These are phyloP conservation scores for Pollachius pollachius DNA, from an alignment of 2,113 vertebrate genomes.

Conservation along the genomic window DNA sequence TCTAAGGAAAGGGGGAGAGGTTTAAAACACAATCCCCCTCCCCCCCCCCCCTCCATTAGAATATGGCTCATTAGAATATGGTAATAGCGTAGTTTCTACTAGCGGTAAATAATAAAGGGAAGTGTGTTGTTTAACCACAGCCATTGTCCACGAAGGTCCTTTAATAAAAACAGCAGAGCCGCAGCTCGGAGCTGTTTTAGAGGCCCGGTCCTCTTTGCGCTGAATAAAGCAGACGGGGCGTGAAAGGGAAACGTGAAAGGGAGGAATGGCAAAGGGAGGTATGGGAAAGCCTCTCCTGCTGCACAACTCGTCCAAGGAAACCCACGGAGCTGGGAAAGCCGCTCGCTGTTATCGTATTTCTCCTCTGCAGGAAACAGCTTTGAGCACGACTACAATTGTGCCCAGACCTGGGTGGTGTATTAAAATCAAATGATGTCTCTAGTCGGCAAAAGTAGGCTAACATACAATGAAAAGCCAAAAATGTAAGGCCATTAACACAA, in stretches of 20 bases:
- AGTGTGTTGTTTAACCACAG: background rate
- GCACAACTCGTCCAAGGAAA: too few relatives aligned
- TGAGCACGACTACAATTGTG: too few relatives aligned
- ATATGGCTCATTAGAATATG: constrained; percentile 41
- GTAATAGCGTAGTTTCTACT: constrained; percentile 8
- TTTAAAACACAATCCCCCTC: constrained; percentile 65
- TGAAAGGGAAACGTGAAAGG: background rate
- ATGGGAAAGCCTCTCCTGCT: background rate
- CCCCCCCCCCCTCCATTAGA: constrained; percentile 35
- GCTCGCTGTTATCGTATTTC: too few relatives aligned
- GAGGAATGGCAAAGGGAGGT: background rate
- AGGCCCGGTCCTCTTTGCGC: background rate
- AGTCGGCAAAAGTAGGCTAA: too few relatives aligned
- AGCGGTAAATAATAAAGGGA: constrained; percentile 30
- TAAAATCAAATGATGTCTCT: too few relatives aligned
- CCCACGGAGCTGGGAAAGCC: too few relatives aligned
- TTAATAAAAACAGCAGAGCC: background rate
- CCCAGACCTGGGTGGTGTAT: too few relatives aligned
- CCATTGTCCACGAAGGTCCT: constrained; percentile 3
- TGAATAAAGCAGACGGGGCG: background rate
- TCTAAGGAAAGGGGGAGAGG: constrained; percentile 23
- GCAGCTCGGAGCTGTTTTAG: background rate
- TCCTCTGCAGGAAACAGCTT: too few relatives aligned
- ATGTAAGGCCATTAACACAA: too few relatives aligned
- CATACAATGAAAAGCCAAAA: too few relatives aligned